Evolutionary conservation across 2,113 vertebrate genomes (phyloP).

Genomic region (Sebastes schlegelii): DNA sequence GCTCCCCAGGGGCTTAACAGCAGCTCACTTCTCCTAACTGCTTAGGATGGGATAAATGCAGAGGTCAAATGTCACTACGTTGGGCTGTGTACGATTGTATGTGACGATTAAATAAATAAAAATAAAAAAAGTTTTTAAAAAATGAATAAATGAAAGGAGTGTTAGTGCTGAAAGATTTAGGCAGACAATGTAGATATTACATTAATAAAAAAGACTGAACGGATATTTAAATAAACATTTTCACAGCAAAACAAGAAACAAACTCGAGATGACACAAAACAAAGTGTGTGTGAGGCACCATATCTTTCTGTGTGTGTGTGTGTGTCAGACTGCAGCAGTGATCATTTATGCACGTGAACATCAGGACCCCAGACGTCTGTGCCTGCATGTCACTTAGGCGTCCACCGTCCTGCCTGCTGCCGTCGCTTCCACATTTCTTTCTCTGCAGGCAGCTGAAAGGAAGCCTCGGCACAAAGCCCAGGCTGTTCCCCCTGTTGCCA

Average conservation of each 20-base stretch:
- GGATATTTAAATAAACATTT: not conserved
- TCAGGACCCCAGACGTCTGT: conserved; percentile 63
- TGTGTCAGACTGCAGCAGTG: conserved; percentile 23
- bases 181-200: not conserved
- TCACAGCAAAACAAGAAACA: not conserved
- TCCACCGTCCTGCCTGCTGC: conserved; percentile 65
- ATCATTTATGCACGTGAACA: conserved; percentile 40
- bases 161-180: not conserved
- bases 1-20: too few relatives aligned
- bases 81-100: too few relatives aligned
- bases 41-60: too few relatives aligned
- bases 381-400: conserved; percentile 72
- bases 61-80: too few relatives aligned
- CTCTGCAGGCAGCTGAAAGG: conserved; percentile 72
- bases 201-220: not conserved
- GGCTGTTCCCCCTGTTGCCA: conserved; percentile 73
- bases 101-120: too few relatives aligned
- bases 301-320: conserved; percentile 3
- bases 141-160: not conserved
- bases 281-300: not conserved
- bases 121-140: too few relatives aligned
- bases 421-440: conserved; percentile 38
- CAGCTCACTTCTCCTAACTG: too few relatives aligned
- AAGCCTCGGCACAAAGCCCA: conserved; percentile 48
- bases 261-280: not conserved